Conservation (phyloP, 2,113 vertebrate genomes). For the Machaerirhynchus nigripectus region DNA sequence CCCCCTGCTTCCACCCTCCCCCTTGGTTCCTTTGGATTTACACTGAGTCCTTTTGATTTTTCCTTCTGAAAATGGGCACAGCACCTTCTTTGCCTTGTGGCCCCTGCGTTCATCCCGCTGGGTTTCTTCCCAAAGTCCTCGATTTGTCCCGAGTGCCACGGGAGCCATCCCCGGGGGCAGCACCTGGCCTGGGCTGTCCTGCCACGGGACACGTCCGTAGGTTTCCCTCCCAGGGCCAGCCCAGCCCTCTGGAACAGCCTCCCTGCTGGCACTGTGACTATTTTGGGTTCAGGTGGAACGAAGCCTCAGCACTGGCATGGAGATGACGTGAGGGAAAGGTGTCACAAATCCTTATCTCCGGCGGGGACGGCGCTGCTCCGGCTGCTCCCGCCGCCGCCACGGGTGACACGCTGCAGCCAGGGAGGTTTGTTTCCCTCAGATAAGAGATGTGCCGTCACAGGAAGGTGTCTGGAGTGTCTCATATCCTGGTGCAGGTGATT, state of each 20-base stretch:
- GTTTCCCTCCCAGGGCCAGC: not conserved
- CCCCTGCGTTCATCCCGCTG: rapidly evolving
- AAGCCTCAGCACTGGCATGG: not conserved
- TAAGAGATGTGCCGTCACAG: not conserved
- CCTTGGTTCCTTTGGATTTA: not conserved
- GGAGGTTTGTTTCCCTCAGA: slow-evolving; percentile 2
- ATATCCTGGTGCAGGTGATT: not conserved
- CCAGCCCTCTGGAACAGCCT: not conserved
- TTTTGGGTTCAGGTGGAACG: not conserved
- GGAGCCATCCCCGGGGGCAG: not conserved
- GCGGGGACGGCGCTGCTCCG: not conserved
- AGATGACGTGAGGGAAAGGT: not conserved
- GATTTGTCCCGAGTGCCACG: rapidly evolving
- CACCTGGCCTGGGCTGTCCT: not conserved
- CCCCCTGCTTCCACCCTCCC: not conserved
- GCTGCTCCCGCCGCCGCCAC: not conserved
- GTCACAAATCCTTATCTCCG: not conserved
- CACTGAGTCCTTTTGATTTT: not conserved
- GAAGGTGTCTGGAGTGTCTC: not conserved
- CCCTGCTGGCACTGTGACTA: not conserved
- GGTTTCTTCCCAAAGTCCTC: not conserved
- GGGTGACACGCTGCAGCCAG: not conserved
- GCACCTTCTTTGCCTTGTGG: not conserved
- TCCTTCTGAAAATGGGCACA: not conserved
- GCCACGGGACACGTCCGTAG: rapidly evolving